A percentile compares a stretch with the other conserved stretches of the same genome.
phyloP scores from a whole-genome alignment of 2,797 vertebrate species.

The Tapirus indicus region DNA sequence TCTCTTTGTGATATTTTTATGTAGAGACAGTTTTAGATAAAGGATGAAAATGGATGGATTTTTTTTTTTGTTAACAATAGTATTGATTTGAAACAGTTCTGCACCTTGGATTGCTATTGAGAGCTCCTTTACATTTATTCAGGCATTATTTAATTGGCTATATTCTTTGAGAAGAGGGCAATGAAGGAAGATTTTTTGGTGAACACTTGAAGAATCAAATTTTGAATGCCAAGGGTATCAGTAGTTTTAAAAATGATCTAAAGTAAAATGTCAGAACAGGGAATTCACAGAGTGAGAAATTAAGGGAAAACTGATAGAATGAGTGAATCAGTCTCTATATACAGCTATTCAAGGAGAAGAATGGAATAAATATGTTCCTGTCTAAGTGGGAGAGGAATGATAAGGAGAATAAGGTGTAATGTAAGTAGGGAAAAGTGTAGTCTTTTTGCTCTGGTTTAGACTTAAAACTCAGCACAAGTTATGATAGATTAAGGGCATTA shows the following conservation, averaged over 20 bases:
- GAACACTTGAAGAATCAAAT: conserved; percentile 63
- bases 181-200: conserved; percentile 40
- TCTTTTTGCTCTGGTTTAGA: conserved; percentile 14
- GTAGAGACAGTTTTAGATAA: conserved; percentile 56
- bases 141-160: conserved; percentile 53
- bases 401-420: not conserved
- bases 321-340: conserved; percentile 57
- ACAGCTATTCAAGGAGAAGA: conserved; percentile 65
- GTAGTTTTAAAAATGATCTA: conserved; percentile 57
- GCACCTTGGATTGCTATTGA: not conserved
- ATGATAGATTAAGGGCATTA: not conserved
- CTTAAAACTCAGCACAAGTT: not conserved
- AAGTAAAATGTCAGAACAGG: conserved; percentile 69
- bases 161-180: conserved; percentile 23
- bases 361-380: conserved; percentile 48
- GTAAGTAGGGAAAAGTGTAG: not conserved
- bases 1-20: conserved; percentile 57
- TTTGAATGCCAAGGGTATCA: conserved; percentile 49
- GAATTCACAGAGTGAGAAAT: conserved; percentile 62
- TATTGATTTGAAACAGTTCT: conserved; percentile 63
- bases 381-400: not conserved
- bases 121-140: conserved; percentile 67
- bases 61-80: conserved; percentile 61
- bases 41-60: conserved; percentile 17
- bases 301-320: conserved; percentile 67